A percentile compares a stretch with the other conserved stretches of the same genome.
Evolutionary conservation across 2,888 invertebrate genomes (phyloP).

Genomic region (Congeria kusceri): DNA sequence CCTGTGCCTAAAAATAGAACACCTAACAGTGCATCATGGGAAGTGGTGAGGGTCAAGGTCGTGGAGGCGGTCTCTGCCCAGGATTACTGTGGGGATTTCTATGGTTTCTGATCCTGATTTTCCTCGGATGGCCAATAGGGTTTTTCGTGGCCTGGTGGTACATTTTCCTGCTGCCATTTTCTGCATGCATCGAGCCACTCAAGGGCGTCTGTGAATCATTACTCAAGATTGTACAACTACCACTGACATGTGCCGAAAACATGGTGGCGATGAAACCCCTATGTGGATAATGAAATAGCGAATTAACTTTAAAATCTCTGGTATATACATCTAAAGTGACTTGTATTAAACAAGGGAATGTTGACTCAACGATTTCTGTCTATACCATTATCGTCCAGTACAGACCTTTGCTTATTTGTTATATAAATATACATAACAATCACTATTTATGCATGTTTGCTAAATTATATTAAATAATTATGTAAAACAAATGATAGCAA

Average conservation of each 20-base stretch:
- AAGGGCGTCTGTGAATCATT: conserved; percentile 79
- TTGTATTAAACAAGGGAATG: too few relatives aligned
- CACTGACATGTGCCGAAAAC: conserved; percentile 80
- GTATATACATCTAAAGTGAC: too few relatives aligned
- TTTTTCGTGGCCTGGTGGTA: conserved; percentile 82
- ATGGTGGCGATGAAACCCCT: conserved; percentile 82
- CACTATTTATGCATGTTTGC: too few relatives aligned
- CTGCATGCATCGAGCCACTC: conserved; percentile 76
- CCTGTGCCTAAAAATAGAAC: too few relatives aligned
- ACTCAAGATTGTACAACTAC: conserved; percentile 80
- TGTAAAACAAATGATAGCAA: too few relatives aligned
- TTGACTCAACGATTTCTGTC: too few relatives aligned
- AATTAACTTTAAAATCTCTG: not conserved
- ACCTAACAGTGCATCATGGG: conserved; percentile 22
- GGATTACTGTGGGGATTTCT: conserved; percentile 80
- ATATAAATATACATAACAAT: too few relatives aligned
- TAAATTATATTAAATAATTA: too few relatives aligned
- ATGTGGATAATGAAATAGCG: conserved; percentile 61
- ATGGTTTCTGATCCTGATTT: conserved; percentile 83
- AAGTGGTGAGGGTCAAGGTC: conserved; percentile 67
- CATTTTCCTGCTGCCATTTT: conserved; percentile 82
- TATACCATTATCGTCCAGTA: too few relatives aligned
- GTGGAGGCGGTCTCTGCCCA: conserved; percentile 70
- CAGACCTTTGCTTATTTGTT: too few relatives aligned
- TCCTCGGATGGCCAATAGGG: conserved; percentile 83